Base-by-base conservation (phyloP, 2,113 vertebrate genomes). In the Pandion haliaetus region DNA sequence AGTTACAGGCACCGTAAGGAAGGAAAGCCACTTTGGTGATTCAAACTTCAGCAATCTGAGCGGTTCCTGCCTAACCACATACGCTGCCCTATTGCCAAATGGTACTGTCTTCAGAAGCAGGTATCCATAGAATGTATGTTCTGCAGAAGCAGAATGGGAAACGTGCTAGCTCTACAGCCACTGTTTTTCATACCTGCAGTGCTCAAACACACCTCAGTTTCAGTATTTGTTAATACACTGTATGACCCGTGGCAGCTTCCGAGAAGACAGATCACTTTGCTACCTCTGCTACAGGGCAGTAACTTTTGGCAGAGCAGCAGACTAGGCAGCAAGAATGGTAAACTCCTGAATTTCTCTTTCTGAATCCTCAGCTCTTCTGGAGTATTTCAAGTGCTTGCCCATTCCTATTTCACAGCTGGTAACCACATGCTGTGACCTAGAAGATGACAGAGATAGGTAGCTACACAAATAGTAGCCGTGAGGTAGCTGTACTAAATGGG, bases 121-220 rank as follows among this genome's bases (percentile, higher is more conserved):
- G 55, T 32, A 62, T 14, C 8, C 1, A 5, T 11, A 29, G 55
- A 50, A 61, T 2, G 4, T 1, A 40, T 0, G 1, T n/a, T n/a
- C 62, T 40, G 69, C 38, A 81, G 52, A 73, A 57, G n/a, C 5
- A 55, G 36, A n/a, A 13, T 0, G 13, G 52, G 52, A 20, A 14
- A 7, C 1, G 2, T 4, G 45, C 52, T 19, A 16, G 34, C n/a
- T 65, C 49, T 59, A 23, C 29, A 29, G 49, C 14, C 45, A 40
- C 58, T 42, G 26, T 45, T 36, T 25, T 50, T 79, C 34, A 38
- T 11, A 25, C 55, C 8, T 32, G 50, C 55, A 65, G 3, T 7
- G 71, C 71, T 70, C 55, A 78, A 47, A 52, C n/a, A 36, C 8
- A 24, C 8, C 59, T 28, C 72, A 16, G 44, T 3, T 45, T 78